Percentiles rank a stretch among this genome's conserved stretches.
Conservation (phyloP, 2,113 vertebrate species). For the Aegotheles bennettii region DNA sequence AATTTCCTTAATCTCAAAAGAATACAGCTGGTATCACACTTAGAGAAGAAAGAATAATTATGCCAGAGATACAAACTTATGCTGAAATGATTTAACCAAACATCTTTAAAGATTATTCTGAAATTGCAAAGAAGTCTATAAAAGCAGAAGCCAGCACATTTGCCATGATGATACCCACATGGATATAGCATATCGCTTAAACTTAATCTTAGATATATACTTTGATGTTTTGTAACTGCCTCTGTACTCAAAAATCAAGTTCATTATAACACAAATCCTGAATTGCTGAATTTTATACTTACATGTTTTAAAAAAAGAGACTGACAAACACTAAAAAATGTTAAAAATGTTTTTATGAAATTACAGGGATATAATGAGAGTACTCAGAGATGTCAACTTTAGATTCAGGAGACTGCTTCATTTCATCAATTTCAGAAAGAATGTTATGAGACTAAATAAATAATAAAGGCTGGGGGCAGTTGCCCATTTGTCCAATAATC, state of each 20-base stretch:
- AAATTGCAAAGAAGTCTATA: not conserved
- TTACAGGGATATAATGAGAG: not conserved
- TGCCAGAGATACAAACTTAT: not conserved
- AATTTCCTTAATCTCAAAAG: constrained; percentile 13
- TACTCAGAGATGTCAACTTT: not conserved
- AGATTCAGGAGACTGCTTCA: not conserved
- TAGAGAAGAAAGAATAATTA: not conserved
- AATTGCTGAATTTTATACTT: not conserved
- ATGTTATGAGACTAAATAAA: not conserved
- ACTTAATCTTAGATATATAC: not conserved
- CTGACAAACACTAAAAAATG: not conserved
- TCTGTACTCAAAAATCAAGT: not conserved
- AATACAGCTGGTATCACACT: not conserved
- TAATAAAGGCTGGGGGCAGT: not conserved
- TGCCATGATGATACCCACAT: not conserved
- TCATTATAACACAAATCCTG: not conserved
- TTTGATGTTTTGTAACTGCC: not conserved
- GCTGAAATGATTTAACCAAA: not conserved
- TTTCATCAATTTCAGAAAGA: not conserved
- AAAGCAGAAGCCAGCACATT: not conserved
- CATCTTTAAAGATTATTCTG: not conserved
- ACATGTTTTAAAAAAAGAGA: not conserved
- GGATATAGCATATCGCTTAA: not conserved
- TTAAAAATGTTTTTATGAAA: not conserved
- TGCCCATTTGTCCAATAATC: not conserved